These are phyloP conservation scores for Cryptocephalus moraei DNA, from an alignment of 2,888 invertebrate species.

Conservation along the genomic window DNA sequence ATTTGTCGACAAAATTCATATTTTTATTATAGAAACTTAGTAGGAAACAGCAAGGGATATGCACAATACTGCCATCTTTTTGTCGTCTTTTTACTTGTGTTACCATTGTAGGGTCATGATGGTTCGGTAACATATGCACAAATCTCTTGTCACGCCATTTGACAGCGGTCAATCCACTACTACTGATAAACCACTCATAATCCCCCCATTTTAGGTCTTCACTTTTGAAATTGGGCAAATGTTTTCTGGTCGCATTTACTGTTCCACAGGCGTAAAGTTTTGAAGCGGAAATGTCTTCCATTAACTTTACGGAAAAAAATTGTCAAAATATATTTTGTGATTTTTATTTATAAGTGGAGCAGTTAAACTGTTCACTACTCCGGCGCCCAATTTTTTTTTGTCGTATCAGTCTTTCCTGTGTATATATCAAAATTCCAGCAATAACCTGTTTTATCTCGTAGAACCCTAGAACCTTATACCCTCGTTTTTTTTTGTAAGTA, in stretches of 20 bases:
- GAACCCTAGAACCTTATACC: too few species aligned
- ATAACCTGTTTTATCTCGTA: too few species aligned
- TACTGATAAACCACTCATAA: too few species aligned
- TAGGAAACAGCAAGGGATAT: neutral
- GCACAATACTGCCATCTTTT: neutral
- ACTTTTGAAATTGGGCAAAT: neutral
- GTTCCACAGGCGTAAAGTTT: too few species aligned
- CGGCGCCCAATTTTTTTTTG: neutral
- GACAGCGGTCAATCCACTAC: neutral
- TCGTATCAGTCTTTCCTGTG: neutral
- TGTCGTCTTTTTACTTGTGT: neutral
- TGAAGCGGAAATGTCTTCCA: neutral
- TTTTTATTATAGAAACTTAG: neutral
- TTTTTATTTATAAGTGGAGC: neutral
- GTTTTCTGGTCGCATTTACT: too few species aligned
- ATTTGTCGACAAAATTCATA: neutral
- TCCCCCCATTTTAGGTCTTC: neutral
- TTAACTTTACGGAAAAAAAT: neutral
- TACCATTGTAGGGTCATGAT: neutral
- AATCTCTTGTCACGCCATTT: neutral
- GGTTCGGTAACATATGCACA: neutral
- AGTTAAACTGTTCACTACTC: neutral
- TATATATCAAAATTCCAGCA: slow-evolving; percentile 4
- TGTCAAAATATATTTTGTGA: slow-evolving; percentile 1
- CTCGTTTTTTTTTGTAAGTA: neutral